Evolutionary conservation across 2,888 invertebrate species (phyloP).

Genomic region (Eilema sororculum): DNA sequence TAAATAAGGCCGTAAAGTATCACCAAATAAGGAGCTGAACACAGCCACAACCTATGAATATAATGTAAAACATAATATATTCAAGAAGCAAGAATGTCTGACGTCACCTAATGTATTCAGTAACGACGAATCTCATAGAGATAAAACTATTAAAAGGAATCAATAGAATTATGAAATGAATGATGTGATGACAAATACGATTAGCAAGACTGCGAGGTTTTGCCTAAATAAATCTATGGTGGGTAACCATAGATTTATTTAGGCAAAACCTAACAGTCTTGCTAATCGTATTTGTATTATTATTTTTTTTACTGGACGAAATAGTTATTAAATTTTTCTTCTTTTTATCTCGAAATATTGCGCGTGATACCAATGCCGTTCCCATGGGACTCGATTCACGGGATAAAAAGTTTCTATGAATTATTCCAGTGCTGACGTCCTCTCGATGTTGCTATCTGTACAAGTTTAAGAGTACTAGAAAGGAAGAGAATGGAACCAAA

Average conservation of each 20-base stretch:
- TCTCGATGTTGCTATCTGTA: not conserved
- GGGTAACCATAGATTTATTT: too few relatives aligned
- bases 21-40: not conserved
- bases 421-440: too few relatives aligned
- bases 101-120: constrained; percentile 11
- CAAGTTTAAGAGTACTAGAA: too few relatives aligned
- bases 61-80: not conserved
- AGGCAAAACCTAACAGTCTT: too few relatives aligned
- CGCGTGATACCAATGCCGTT: too few relatives aligned
- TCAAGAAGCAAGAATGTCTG: not conserved
- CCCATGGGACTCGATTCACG: too few relatives aligned
- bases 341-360: not conserved
- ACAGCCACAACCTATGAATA: not conserved
- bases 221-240: too few relatives aligned
- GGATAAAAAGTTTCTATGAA: too few relatives aligned
- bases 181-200: not conserved
- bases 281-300: too few relatives aligned
- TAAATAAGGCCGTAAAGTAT: not conserved
- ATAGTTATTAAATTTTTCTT: not conserved
- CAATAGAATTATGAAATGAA: not conserved
- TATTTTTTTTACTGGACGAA: not conserved
- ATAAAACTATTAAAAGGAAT: not conserved
- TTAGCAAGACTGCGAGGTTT: not conserved
- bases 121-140: constrained; percentile 27
- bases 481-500: not conserved